These are phyloP conservation scores for Adineta ricciae DNA, from an alignment of 2,888 invertebrate species.

Conservation along the genomic window DNA sequence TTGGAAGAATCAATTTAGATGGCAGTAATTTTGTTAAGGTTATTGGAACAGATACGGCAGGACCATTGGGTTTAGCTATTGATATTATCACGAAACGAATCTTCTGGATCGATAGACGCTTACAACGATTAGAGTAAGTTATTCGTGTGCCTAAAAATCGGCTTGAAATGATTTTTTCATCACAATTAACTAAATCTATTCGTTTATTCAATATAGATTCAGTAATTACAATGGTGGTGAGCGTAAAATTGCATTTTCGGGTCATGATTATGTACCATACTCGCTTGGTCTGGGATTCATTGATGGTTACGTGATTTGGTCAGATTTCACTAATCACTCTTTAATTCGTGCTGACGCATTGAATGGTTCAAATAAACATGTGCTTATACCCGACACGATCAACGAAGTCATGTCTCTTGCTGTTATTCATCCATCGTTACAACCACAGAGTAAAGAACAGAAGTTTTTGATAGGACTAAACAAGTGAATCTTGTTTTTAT, in stretches of 20 bases:
- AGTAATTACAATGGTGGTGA: conserved; percentile 27
- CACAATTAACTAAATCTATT: no score
- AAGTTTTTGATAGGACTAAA: no score
- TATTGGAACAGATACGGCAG: conserved; percentile 80
- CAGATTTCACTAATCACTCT: conserved; percentile 24
- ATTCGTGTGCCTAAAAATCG: not conserved
- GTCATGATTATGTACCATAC: conserved; percentile 25
- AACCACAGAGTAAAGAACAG: not conserved
- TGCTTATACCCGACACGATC: conserved; percentile 12
- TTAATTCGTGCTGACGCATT: conserved; percentile 29
- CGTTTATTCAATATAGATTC: not conserved
- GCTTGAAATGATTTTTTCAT: no score
- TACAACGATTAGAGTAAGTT: conserved; percentile 77
- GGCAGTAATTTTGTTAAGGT: conserved; percentile 58
- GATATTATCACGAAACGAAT: conserved; percentile 79
- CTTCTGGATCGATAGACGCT: conserved; percentile 87
- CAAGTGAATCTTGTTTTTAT: no score
- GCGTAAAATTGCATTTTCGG: not conserved
- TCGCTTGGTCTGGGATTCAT: conserved; percentile 15
- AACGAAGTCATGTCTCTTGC: not conserved
- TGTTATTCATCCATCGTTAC: conserved; percentile 9
- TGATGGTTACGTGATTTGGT: conserved; percentile 24
- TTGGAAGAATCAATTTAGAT: conserved; percentile 83
- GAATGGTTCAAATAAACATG: conserved; percentile 27
- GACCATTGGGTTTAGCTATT: conserved; percentile 78